phyloP scores from a whole-genome alignment of 92 coral and sea anemone genomes.

The Epizoanthus illoricatus region DNA sequence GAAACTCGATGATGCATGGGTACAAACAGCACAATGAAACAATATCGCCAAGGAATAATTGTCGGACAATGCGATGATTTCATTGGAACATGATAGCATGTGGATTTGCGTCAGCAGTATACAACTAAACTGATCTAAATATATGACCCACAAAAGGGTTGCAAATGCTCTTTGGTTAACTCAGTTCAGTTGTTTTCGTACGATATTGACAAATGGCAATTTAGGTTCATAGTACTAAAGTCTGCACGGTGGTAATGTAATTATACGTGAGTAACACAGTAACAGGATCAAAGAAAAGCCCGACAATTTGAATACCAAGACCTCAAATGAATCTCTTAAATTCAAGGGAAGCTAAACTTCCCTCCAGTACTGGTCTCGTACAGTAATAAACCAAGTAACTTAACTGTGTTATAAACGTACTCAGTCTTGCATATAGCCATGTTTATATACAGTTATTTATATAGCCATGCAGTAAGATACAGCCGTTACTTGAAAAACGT shows the following conservation, averaged over 20 bases:
- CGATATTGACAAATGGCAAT: not conserved
- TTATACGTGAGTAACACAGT: not conserved
- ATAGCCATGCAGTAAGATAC: too few relatives aligned
- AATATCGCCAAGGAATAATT: not conserved
- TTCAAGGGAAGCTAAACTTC: too few relatives aligned
- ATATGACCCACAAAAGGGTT: not conserved
- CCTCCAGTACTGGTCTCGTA: too few relatives aligned
- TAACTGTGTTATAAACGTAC: too few relatives aligned
- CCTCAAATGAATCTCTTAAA: too few relatives aligned
- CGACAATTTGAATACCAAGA: too few relatives aligned
- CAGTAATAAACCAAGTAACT: too few relatives aligned
- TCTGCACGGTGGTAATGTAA: not conserved
- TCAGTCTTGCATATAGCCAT: too few relatives aligned
- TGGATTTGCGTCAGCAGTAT: not conserved
- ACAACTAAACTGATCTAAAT: not conserved
- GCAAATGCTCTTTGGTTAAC: not conserved
- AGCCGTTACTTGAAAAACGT: too few relatives aligned
- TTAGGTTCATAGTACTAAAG: not conserved
- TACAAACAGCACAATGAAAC: not conserved
- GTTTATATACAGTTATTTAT: too few relatives aligned
- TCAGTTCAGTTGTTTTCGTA: not conserved
- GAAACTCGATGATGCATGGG: constrained; percentile 7
- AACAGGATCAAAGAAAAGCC: not conserved
- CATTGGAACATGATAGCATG: not conserved
- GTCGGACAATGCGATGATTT: not conserved